Base-by-base conservation (phyloP, 1,140 invertebrate species). In the Drosophila albomicans region DNA sequence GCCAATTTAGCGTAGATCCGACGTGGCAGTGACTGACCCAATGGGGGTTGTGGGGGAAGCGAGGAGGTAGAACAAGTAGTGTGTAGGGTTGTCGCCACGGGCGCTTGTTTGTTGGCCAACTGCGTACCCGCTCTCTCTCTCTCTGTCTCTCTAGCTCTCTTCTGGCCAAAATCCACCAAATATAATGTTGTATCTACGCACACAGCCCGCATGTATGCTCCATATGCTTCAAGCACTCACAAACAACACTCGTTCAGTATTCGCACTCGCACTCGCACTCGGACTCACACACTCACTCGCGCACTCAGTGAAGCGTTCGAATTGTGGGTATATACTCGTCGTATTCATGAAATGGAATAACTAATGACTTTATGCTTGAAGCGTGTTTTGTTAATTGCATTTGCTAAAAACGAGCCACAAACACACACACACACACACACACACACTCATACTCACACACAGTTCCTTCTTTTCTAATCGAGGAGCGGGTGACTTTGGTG, bases 351-450 rank as follows among this genome's bases (percentile, higher is more conserved):
- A 88, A 88, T 88, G 84, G 84, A 88, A 88, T 88, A 88, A 88
- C 84, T 88, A 88, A 88, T 88, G 84, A 88, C 85, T 88, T 88
- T 89, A 89, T 88, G 84, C 84, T 88, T 75, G 85, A 79, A 88
- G 84, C 84, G 84, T 89, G 84, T 88, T 88, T 88, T 88, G 84
- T 88, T 88, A 88, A 88, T 88, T 88, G 84, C 85, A 88, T 88
- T 88, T 88, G 84, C 79, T 77, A 79, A 82, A 82, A 84, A 80
- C 74, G 57, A 84, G 63, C 67, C 65, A 69, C 56, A 70, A 11
- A 38, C 10, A 32, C 5, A 7, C 30, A 32, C 30, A 32, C 30
- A 32, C 30, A 32, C 30, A 32, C 15, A 15, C 15, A 15, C 30
- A 5, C 32, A 38, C 7, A 25, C 20, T 25, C 20, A 25, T 25